Evolutionary conservation across 1,140 invertebrate genomes (phyloP), one percentile per base, ranked within the genome.

Genomic region (Procambarus clarkii): DNA sequence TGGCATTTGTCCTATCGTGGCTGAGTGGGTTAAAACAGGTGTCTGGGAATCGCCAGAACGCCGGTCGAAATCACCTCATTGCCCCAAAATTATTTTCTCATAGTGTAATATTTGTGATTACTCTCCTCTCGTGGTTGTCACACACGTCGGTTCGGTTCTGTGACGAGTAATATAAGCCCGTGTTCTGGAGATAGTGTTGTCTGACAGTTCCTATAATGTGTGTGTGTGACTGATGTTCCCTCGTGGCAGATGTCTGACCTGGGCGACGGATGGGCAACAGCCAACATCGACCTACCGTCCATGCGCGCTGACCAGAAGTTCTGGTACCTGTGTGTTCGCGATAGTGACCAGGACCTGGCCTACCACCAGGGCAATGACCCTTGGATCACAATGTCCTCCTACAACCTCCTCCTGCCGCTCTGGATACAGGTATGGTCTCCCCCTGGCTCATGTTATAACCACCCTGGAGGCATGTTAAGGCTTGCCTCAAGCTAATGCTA

Each of bases 291-390:
- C 11, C 58, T 91, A 44, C 89, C 89, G 24, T 2, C 74, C 58
- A 91, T 91, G 89, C 80, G 74, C 1, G 58, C 54, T 34, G 77
- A 85, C 15, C 89, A 91, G 82, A 8, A 78, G 21, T 46, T 11
- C 0, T 91, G 89, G 89, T 91, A 85, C 83, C 71, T 91, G 46
- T 91, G 89, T 58, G 89, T 91, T 13, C 48, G 77, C 44, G 76
- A 60, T 21, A 64, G 21, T 64, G 76, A 80, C n/a, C 44, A 64
- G 24, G 82, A 48, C 48, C 64, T 45, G 21, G 76, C 54, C 54
- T 91, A 86, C 60, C 89, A 91, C 60, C 89, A 91, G 76, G 89
- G 89, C 24, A 50, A 46, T 24, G 82, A 79, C 45, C 60, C 82
- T 13, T 91, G 89, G 89, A 34, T 91, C 58, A 85, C 89, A 2